These are phyloP conservation scores for Tapirus indicus DNA, from an alignment of 2,797 vertebrate genomes.

Conservation along the genomic window DNA sequence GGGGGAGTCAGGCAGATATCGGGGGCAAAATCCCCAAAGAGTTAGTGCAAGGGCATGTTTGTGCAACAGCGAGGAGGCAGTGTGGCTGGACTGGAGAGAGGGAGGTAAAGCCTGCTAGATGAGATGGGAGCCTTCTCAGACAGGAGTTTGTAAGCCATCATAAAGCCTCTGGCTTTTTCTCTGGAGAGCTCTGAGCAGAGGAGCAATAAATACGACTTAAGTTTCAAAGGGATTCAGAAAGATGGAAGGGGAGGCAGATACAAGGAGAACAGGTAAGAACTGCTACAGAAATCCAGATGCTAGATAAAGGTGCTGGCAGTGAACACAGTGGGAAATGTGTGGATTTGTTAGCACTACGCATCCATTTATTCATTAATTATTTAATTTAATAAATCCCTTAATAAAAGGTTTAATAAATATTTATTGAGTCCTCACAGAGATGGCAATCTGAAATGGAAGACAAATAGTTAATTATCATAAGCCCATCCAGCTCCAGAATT, in stretches of 20 bases:
- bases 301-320: neutral
- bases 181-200: neutral
- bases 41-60: neutral
- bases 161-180: neutral
- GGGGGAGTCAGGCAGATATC: neutral
- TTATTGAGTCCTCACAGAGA: neutral
- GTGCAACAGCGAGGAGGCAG: neutral
- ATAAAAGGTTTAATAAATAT: neutral
- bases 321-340: neutral
- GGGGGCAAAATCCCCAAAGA: neutral
- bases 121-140: neutral
- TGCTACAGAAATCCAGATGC: neutral
- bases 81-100: neutral
- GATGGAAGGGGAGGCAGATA: neutral
- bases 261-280: neutral
- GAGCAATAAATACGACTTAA: neutral
- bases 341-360: neutral
- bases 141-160: neutral
- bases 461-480: neutral
- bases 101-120: rapidly evolving
- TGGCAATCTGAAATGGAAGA: neutral
- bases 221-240: neutral
- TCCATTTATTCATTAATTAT: neutral
- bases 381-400: neutral
- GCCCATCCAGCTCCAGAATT: neutral